Evolutionary conservation across 2,888 invertebrate genomes (phyloP).

Genomic region (Philopedon plagiatum): DNA sequence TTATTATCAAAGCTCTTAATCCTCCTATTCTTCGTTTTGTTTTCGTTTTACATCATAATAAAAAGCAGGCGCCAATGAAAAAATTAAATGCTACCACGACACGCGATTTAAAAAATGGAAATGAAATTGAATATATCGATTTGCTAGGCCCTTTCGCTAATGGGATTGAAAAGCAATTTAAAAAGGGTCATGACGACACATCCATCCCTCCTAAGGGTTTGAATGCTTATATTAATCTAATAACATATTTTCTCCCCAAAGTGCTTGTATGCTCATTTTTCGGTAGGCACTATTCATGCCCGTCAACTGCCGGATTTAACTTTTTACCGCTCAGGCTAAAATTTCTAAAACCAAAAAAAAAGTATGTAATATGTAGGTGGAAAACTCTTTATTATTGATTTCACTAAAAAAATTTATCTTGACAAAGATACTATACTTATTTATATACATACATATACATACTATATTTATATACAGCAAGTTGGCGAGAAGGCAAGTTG

Average conservation of each 20-base stretch:
- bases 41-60: constrained; percentile 28
- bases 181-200: constrained; percentile 39
- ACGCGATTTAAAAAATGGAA: constrained; percentile 42
- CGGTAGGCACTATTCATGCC: not conserved
- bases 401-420: too few species aligned
- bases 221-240: constrained; percentile 41
- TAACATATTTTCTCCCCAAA: constrained; percentile 30
- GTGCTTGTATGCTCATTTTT: constrained; percentile 8
- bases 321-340: too few species aligned
- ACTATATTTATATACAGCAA: too few species aligned
- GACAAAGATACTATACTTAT: too few species aligned
- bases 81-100: constrained; percentile 33
- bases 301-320: too few species aligned
- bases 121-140: constrained; percentile 49
- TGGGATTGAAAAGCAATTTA: constrained; percentile 44
- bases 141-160: constrained; percentile 39
- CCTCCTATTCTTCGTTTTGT: constrained; percentile 7
- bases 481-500: too few species aligned
- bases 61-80: constrained; percentile 20
- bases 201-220: constrained; percentile 32
- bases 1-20: constrained; percentile 21
- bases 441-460: too few species aligned
- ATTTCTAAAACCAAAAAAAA: too few species aligned
- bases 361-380: too few species aligned
- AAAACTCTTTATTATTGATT: too few species aligned